phyloP scores from a whole-genome alignment of 2,113 vertebrate genomes.

The Camelus dromedarius region DNA sequence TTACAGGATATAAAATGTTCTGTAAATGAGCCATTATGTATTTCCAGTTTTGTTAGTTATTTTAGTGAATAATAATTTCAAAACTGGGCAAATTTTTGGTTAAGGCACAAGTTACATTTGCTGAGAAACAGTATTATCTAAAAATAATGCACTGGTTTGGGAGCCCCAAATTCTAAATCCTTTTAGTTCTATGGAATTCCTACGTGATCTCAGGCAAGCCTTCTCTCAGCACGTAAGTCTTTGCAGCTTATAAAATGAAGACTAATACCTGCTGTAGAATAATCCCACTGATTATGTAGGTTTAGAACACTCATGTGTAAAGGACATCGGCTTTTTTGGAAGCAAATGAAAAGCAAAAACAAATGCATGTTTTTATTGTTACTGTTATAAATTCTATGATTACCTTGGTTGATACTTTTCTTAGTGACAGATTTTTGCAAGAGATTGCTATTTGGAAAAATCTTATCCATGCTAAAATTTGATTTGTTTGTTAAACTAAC shows the following conservation, averaged over 20 bases:
- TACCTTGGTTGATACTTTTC: neutral
- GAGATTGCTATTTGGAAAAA: conserved; percentile 32
- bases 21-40: conserved; percentile 70
- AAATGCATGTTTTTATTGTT: conserved; percentile 32
- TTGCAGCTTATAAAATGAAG: conserved; percentile 56
- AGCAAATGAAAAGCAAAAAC: conserved; percentile 57
- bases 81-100: conserved; percentile 61
- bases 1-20: conserved; percentile 74
- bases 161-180: neutral
- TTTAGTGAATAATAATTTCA: conserved; percentile 64
- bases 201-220: neutral
- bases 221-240: neutral
- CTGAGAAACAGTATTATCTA: conserved; percentile 31
- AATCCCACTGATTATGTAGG: neutral
- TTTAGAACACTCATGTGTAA: conserved; percentile 52
- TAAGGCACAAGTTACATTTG: conserved; percentile 58
- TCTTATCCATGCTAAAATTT: neutral
- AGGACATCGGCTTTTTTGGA: neutral
- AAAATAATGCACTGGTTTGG: conserved; percentile 40
- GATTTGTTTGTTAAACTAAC: conserved; percentile 29
- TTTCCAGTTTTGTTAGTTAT: conserved; percentile 71
- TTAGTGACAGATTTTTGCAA: conserved; percentile 38
- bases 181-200: conserved; percentile 15
- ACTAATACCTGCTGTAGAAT: conserved; percentile 21
- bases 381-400: neutral